Evolutionary conservation across 2,113 vertebrate species (phyloP).

Genomic region (Rhinolophus sinicus): DNA sequence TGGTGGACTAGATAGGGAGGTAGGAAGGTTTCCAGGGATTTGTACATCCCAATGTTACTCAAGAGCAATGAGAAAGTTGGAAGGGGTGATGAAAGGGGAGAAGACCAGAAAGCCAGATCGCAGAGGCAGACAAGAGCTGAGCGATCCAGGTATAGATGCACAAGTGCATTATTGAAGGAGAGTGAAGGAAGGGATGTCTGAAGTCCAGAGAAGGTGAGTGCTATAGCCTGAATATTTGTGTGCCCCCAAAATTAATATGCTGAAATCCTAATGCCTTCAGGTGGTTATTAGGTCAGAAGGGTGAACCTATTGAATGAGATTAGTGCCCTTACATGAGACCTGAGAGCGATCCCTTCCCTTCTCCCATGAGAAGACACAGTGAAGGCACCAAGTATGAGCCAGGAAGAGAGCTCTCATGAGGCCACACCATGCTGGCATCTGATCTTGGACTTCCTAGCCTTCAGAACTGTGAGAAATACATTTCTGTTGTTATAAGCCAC

Average conservation of each 20-base stretch:
- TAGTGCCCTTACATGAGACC: background rate
- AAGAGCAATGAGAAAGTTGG: background rate
- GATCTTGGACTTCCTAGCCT: background rate
- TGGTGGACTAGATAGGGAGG: background rate
- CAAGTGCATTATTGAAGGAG: background rate
- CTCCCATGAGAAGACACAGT: background rate
- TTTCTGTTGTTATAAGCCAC: background rate
- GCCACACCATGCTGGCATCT: background rate
- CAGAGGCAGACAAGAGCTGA: background rate
- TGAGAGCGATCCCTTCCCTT: background rate
- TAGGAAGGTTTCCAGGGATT: background rate
- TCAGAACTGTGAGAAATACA: background rate
- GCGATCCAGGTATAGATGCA: background rate
- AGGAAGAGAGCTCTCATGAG: background rate
- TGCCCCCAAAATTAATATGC: background rate
- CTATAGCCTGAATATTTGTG: background rate
- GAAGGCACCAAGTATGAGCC: background rate
- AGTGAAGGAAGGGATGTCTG: background rate
- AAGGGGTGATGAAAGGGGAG: background rate
- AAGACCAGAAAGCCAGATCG: background rate
- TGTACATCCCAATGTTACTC: background rate
- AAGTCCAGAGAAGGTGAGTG: background rate
- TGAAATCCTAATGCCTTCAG: background rate
- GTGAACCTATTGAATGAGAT: background rate
- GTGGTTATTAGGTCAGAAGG: background rate